Evolutionary conservation across 2,888 invertebrate species (phyloP).

Genomic region (Leptodirus hochenwartii): DNA sequence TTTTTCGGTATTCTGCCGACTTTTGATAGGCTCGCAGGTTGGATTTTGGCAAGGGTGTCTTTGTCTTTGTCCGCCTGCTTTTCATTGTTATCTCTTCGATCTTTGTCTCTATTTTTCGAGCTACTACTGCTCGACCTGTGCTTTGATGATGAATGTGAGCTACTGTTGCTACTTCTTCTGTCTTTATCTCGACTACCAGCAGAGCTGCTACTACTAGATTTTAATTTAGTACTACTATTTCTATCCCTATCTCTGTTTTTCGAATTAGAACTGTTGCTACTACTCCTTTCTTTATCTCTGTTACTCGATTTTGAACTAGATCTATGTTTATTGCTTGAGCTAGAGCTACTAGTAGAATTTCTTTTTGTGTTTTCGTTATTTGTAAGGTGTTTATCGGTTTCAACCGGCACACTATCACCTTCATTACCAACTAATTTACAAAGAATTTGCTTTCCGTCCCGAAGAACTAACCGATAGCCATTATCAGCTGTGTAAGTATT

Average conservation of each 20-base stretch:
- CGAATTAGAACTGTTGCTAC: slow-evolving; percentile 26
- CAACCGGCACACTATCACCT: slow-evolving; percentile 12
- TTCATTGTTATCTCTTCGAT: slow-evolving; percentile 28
- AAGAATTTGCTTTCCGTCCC: slow-evolving; percentile 54
- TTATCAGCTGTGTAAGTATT: slow-evolving; percentile 13
- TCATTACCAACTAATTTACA: slow-evolving; percentile 29
- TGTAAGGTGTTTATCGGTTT: slow-evolving; percentile 9
- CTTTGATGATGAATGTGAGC: slow-evolving; percentile 16
- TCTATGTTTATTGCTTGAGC: slow-evolving; percentile 16
- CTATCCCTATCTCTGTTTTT: slow-evolving; percentile 21
- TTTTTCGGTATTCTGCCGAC: slow-evolving; percentile 66
- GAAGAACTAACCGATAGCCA: slow-evolving; percentile 46
- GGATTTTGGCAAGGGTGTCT: slow-evolving; percentile 45
- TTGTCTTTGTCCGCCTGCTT: slow-evolving; percentile 47
- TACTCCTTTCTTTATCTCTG: slow-evolving; percentile 28
- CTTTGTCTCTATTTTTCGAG: slow-evolving; percentile 21
- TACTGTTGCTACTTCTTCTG: slow-evolving; percentile 13
- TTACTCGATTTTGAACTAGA: slow-evolving; percentile 14
- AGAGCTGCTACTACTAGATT: slow-evolving; percentile 13
- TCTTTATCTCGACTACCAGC: slow-evolving; percentile 11
- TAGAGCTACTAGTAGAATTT: slow-evolving; percentile 16
- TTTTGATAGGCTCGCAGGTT: slow-evolving; percentile 44
- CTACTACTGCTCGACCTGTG: slow-evolving; percentile 16
- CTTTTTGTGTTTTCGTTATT: slow-evolving; percentile 10
- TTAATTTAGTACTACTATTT: slow-evolving; percentile 17